A percentile compares a stretch with the other conserved stretches of the same genome.
Conservation (phyloP, 2,888 invertebrate species). For the Nemoura dubitans region DNA sequence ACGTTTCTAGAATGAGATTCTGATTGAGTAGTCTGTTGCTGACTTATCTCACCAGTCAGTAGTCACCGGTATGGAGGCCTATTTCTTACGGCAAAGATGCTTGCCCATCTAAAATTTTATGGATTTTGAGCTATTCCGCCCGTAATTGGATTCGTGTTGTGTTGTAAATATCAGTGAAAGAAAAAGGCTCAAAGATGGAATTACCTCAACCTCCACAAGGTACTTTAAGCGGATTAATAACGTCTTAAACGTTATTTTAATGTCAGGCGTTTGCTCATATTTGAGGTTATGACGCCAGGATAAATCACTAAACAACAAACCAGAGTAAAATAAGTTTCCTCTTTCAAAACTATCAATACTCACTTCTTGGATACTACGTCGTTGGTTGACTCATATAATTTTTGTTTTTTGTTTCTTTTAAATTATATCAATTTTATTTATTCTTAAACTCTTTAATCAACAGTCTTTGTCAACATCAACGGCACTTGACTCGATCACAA, state of each 20-base stretch:
- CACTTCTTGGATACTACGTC: no score
- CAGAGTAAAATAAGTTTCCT: no score
- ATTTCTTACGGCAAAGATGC: background rate
- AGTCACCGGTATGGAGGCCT: background rate
- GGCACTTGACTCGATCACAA: no score
- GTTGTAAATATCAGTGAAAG: background rate
- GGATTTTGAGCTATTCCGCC: background rate
- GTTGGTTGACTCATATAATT: no score
- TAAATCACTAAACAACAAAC: background rate
- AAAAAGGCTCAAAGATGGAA: slow-evolving; percentile 57
- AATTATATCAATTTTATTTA: no score
- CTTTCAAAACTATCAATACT: no score
- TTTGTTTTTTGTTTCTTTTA: no score
- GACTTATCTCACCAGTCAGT: no score
- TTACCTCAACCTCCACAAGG: slow-evolving; percentile 71
- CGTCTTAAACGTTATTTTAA: background rate
- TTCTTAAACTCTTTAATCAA: no score
- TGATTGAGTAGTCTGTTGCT: no score
- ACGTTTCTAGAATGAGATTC: no score
- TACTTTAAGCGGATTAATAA: slow-evolving; percentile 55
- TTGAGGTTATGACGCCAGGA: slow-evolving; percentile 30
- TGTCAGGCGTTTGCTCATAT: background rate
- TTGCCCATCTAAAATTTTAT: background rate
- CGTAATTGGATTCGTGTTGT: background rate
- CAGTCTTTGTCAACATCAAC: no score